Evolutionary conservation across 1,140 invertebrate species (phyloP), one percentile per base, ranked within the genome.

Genomic region (Sarcophaga bullata): DNA sequence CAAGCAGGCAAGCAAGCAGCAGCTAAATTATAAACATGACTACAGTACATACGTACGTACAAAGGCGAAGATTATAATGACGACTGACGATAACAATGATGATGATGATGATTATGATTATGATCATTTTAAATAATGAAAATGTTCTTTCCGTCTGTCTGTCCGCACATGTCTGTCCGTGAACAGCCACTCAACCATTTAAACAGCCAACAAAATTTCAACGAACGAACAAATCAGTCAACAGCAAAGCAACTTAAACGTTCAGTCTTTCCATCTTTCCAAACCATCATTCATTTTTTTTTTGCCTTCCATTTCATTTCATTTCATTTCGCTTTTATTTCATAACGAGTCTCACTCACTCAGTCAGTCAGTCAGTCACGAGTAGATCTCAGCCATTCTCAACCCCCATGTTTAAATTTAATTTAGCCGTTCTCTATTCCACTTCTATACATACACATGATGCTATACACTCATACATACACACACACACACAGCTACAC

Each of bases 201-300:
- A 58, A 58, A 58, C 54, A 58, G 13, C 54, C 54, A 58, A 58
- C 54, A 13, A 4, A 58, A n/a, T 58, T n/a, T n/a, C 4, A 58
- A 58, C 54, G 13, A 58, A 58, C 54, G 15, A 58, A 58, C 54
- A n/a, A 58, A 58, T 58, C 54, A 58, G 54, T 58, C 54, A 58
- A 58, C 54, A 37, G 25, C 25, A 37, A 37, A 37, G 25, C 25
- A 58, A 58, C 54, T 58, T 58, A 58, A 58, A 58, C 54, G 54
- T 58, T 58, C 54, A 58, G n/a, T 58, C n/a, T n/a, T 58, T 4
- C 54, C 54, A 58, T 58, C 54, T n/a, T n/a, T 58, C 54, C 54
- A 58, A 58, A 54, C 10, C 25, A 37, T 37, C 25, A 37, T 37
- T 37, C 25, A 37, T 54, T 54, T 54, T 54, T 54, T 58, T 58